Conservation (phyloP, 2,797 vertebrate genomes). For the Falco rusticolus region DNA sequence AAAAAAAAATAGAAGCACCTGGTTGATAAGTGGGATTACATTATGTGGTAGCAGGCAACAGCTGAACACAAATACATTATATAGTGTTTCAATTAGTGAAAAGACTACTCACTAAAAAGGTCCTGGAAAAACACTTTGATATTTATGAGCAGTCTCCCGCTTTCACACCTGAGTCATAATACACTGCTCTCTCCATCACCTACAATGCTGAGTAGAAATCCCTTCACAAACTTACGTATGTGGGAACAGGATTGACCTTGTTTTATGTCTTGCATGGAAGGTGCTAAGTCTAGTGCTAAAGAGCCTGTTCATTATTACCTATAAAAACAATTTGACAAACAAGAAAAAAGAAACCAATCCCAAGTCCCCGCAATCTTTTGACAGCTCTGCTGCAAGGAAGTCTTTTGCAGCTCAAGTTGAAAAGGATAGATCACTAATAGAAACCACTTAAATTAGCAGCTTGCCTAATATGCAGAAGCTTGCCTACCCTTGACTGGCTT, state of each 20-base stretch:
- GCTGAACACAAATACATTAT: conserved; percentile 30
- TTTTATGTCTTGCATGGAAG: neutral
- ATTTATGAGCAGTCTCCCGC: neutral
- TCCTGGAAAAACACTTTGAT: neutral
- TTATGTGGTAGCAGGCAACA: neutral
- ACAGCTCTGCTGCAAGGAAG: neutral
- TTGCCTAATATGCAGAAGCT: conserved; percentile 1
- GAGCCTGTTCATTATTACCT: conserved; percentile 21
- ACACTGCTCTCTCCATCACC: neutral
- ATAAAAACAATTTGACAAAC: neutral
- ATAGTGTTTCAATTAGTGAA: neutral
- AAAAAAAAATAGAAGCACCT: conserved; percentile 25
- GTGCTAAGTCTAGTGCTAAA: conserved; percentile 15
- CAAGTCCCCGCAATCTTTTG: neutral
- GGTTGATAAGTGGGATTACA: neutral
- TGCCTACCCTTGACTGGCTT: neutral
- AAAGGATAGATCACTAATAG: neutral
- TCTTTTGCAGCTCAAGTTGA: neutral
- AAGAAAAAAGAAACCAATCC: neutral
- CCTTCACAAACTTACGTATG: neutral
- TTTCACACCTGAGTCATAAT: conserved; percentile 6
- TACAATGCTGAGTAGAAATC: neutral
- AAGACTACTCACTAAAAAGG: neutral
- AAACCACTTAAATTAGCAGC: conserved; percentile 22
- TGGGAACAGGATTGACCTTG: neutral